Percentiles rank a stretch among this genome's conserved stretches.
Evolutionary conservation across 2,888 invertebrate species (phyloP).

Genomic region (Eristalis pertinax): DNA sequence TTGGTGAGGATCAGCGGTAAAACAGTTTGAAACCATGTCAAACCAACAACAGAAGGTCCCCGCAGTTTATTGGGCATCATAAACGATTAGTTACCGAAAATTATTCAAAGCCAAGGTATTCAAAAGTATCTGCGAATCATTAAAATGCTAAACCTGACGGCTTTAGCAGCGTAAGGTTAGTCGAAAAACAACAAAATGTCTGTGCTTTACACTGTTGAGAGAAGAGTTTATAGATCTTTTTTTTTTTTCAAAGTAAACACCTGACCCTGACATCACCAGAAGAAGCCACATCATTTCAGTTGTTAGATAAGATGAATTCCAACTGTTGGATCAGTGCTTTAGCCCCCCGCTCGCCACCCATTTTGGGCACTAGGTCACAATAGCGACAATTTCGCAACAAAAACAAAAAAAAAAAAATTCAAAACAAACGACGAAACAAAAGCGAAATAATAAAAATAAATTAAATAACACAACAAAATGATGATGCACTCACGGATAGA

Average conservation of each 20-base stretch:
- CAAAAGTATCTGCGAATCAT: not conserved
- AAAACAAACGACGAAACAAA: conserved; percentile 12
- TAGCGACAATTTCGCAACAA: conserved; percentile 41
- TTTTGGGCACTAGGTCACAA: conserved; percentile 28
- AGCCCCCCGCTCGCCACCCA: not conserved
- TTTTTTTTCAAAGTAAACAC: no score
- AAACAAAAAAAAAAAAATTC: not conserved
- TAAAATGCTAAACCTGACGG: not conserved
- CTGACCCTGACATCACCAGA: not conserved
- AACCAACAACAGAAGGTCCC: not conserved
- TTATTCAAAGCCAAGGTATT: not conserved
- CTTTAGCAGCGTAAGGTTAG: not conserved
- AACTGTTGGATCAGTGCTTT: not conserved
- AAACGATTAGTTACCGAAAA: not conserved
- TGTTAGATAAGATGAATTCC: not conserved
- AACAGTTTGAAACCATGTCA: not conserved
- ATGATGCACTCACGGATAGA: conserved; percentile 64
- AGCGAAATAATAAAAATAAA: conserved; percentile 6
- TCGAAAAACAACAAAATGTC: not conserved
- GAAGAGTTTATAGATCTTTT: not conserved
- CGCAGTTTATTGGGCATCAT: no score
- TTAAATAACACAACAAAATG: conserved; percentile 30
- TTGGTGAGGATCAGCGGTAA: not conserved
- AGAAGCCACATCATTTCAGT: not conserved
- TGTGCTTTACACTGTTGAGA: not conserved